Base-by-base conservation (phyloP, 2,888 invertebrate species). In the Boloria selene region DNA sequence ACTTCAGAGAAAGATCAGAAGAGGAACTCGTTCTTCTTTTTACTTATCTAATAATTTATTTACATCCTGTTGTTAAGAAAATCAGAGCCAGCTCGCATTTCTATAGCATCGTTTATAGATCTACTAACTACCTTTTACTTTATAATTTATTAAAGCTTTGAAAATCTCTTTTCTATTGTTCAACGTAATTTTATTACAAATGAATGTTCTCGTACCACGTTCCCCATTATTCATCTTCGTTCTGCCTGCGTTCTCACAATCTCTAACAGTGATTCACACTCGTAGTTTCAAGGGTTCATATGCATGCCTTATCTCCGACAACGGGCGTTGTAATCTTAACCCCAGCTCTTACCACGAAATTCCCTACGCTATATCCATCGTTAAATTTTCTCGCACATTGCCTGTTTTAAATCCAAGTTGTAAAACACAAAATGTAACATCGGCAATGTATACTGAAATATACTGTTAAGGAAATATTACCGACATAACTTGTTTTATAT, bases 301-400 rank as follows among this genome's bases (percentile, higher is more conserved):
- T 65, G 66, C 70, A 68, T 70, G 70, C 70, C 70, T 70, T 72
- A 70, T 70, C 72, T 68, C 58, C 50, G 54, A 70, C 63, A 68
- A 68, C 62, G 66, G 64, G 56, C 64, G 42, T 26, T 67, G 47
- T 64, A 67, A 70, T 71, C 70, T 60, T 56, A 53, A 47, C 55
- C 59, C 61, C 10, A 38, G 31, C 65, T 62, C 47, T 50, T 58
- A 69, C 56, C 58, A 54, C 52, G 17, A 55, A 45, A 54, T 47
- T 58, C 31, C 13, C 56, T 56, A 51, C 18, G 55, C 13, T 55
- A 59, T 51, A 7, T 17, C 26, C 22, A 51, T 65, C 65, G 53
- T 26, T 61, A 59, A 60, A 56, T 51, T 61, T 42, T 13, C 26
- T 3, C 58, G 55, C 59, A 67, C 68, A 69, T 67, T 69, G 70